A percentile compares a stretch with the other conserved stretches of the same genome.
These are phyloP conservation scores for Luehdorfia chinensis DNA, from an alignment of 1,140 invertebrate species.

Conservation along the genomic window DNA sequence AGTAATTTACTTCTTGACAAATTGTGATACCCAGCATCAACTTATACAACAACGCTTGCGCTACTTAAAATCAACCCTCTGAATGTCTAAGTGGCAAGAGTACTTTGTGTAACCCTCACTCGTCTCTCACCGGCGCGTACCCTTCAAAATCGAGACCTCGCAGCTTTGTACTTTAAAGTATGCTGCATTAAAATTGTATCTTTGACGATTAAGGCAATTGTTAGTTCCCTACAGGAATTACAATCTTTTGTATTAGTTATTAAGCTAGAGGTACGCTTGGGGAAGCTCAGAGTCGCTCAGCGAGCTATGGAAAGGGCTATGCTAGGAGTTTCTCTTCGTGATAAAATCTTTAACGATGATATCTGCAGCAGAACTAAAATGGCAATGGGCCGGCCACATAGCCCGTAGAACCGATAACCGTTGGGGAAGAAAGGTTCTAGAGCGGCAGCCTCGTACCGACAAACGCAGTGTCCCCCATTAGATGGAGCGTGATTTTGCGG, in stretches of 20 bases:
- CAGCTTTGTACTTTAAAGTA: slow-evolving; percentile 1
- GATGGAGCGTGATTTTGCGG: too few relatives aligned
- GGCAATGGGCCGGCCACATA: too few relatives aligned
- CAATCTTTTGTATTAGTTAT: slow-evolving; percentile 3
- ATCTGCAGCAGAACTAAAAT: too few relatives aligned
- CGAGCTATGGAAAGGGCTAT: too few relatives aligned
- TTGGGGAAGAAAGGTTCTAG: too few relatives aligned
- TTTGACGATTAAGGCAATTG: slow-evolving; percentile 14
- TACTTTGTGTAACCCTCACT: background rate
- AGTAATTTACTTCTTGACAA: too few relatives aligned
- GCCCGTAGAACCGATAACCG: too few relatives aligned
- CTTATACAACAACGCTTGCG: background rate
- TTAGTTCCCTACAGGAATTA: slow-evolving; percentile 4
- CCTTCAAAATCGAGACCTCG: slow-evolving; percentile 8
- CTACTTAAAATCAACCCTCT: background rate
- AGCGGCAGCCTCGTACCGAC: too few relatives aligned
- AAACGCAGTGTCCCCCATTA: too few relatives aligned
- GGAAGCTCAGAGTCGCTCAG: too few relatives aligned
- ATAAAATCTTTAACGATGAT: too few relatives aligned
- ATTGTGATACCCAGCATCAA: slow-evolving; percentile 2
- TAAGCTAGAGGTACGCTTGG: background rate
- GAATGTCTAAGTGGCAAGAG: slow-evolving; percentile 6
- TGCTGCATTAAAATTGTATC: background rate
- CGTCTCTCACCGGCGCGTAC: slow-evolving; percentile 7
- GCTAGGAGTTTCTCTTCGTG: too few relatives aligned